Conservation (phyloP, 2,113 vertebrate species). For the Dicerorhinus sumatrensis region DNA sequence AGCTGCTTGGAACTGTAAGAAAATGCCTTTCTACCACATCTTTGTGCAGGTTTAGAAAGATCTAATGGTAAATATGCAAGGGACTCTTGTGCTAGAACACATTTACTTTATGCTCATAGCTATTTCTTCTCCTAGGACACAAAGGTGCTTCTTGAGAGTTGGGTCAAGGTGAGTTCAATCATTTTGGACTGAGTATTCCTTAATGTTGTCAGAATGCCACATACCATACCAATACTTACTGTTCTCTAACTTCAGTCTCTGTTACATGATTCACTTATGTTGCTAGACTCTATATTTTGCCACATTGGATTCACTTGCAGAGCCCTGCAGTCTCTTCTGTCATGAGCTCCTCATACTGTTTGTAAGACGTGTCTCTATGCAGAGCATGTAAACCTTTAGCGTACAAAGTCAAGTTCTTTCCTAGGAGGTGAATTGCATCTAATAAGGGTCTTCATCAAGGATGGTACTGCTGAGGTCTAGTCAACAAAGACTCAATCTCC, state of each 20-base stretch:
- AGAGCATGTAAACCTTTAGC: neutral
- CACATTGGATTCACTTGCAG: neutral
- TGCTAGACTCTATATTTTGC: neutral
- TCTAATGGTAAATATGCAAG: neutral
- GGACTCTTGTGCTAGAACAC: neutral
- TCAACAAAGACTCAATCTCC: neutral
- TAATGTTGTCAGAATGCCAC: neutral
- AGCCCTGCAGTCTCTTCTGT: neutral
- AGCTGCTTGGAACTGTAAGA: neutral
- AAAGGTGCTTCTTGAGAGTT: neutral
- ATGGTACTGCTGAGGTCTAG: neutral
- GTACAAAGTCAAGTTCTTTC: neutral
- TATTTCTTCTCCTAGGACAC: neutral
- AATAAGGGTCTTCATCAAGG: neutral
- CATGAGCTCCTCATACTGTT: neutral
- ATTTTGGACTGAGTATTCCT: neutral
- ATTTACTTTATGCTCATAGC: neutral
- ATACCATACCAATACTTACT: neutral
- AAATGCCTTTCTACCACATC: neutral
- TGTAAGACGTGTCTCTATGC: neutral
- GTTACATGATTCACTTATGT: neutral
- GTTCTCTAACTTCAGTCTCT: neutral
- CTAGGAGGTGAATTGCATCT: neutral
- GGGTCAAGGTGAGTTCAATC: neutral
- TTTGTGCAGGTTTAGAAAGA: neutral